These are phyloP conservation scores for Urocolius indicus DNA, from an alignment of 2,113 vertebrate species.

Conservation along the genomic window DNA sequence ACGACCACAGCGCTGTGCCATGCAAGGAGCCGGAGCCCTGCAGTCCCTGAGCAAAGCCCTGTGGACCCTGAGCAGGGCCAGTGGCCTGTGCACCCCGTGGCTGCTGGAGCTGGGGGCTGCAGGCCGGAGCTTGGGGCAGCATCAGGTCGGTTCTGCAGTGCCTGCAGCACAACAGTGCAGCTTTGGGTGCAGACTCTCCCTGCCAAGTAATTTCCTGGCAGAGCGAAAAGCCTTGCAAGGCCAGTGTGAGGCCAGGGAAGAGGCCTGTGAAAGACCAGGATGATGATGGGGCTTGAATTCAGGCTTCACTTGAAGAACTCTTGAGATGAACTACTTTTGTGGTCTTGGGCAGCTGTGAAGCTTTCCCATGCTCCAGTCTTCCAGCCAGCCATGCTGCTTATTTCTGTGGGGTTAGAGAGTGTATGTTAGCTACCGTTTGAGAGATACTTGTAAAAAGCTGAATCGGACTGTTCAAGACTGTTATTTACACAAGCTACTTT, in stretches of 20 bases:
- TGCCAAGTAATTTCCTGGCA: neutral
- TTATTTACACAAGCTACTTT: neutral
- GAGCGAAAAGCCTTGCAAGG: neutral
- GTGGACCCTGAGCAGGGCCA: neutral
- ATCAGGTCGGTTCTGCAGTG: accelerated
- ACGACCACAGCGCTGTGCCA: accelerated
- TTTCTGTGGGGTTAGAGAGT: neutral
- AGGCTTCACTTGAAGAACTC: neutral
- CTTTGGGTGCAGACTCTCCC: neutral
- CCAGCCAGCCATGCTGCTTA: neutral
- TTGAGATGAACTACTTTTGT: neutral
- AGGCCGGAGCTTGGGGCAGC: neutral
- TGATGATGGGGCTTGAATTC: neutral
- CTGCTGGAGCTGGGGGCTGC: neutral
- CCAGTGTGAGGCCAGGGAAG: neutral
- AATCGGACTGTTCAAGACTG: too few relatives aligned
- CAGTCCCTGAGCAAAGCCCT: too few relatives aligned
- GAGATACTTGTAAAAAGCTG: neutral
- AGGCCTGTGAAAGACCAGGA: accelerated
- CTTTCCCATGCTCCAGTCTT: neutral
- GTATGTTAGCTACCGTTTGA: neutral
- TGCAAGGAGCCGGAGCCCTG: neutral
- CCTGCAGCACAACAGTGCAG: neutral
- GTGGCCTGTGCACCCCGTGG: accelerated
- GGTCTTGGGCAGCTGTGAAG: neutral